A percentile compares a stretch with the other conserved stretches of the same genome.
These are phyloP conservation scores for Esox lucius DNA, from an alignment of 2,797 vertebrate genomes.

Conservation along the genomic window DNA sequence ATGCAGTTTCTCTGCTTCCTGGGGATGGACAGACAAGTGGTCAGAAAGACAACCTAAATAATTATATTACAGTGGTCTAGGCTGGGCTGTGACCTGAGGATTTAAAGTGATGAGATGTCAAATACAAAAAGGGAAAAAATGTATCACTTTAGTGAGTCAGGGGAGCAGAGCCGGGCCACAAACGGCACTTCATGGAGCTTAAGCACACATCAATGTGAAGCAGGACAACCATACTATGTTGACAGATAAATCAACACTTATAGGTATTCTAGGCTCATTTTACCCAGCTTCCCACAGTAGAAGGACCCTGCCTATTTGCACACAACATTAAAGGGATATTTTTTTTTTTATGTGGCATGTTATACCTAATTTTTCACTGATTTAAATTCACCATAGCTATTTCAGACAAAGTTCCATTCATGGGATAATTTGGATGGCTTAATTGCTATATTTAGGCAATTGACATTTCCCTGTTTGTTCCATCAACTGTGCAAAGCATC, in stretches of 20 bases:
- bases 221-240: background rate
- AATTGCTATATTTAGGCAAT: no score
- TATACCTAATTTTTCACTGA: no score
- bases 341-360: no score
- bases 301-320: background rate
- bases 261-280: background rate
- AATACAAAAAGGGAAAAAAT: background rate
- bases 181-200: background rate
- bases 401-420: no score
- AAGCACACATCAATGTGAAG: background rate
- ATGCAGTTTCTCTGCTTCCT: conserved; percentile 96
- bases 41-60: conserved; percentile 6
- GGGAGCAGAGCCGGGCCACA: background rate
- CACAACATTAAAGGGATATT: no score
- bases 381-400: no score
- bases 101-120: background rate
- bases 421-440: no score
- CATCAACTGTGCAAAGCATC: no score
- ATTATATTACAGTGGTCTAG: background rate
- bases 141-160: background rate
- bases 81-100: background rate
- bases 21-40: conserved; percentile 40
- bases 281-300: background rate
- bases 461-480: no score
- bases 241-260: background rate